Evolutionary conservation across 2,113 vertebrate species (phyloP).

Genomic region (Nannospalax galili): DNA sequence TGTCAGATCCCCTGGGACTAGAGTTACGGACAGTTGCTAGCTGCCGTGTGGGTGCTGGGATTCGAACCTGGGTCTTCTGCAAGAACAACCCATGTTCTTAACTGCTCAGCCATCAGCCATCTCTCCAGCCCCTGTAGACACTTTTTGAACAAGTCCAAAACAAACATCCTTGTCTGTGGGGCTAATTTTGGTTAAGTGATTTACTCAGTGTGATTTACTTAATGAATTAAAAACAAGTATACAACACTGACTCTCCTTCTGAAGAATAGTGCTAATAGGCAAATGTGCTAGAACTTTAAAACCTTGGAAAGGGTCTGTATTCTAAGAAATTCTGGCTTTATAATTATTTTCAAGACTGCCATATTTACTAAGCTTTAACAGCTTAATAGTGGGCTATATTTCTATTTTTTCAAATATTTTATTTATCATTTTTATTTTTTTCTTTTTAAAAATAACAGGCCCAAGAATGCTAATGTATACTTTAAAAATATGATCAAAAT

Average conservation of each 20-base stretch:
- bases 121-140: too few species aligned
- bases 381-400: background rate
- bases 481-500: constrained; percentile 15
- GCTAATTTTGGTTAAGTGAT: constrained; percentile 11
- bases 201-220: too few species aligned
- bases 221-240: background rate
- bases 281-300: background rate
- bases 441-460: background rate
- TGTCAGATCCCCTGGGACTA: too few species aligned
- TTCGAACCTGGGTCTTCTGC: too few species aligned
- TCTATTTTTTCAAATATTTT: background rate
- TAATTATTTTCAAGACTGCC: constrained; percentile 2
- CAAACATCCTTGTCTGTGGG: background rate
- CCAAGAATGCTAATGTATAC: background rate
- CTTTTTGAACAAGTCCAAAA: constrained; percentile 36
- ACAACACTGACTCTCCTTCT: background rate
- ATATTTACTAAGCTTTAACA: constrained; percentile 9
- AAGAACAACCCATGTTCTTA: too few species aligned
- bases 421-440: too few species aligned
- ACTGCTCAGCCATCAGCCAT: too few species aligned
- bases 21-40: too few species aligned
- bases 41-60: too few species aligned
- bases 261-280: background rate
- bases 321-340: constrained; percentile 21
- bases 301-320: background rate